These are phyloP conservation scores for Doryteuthis pealeii DNA, from an alignment of 1,140 invertebrate genomes.

Conservation along the genomic window DNA sequence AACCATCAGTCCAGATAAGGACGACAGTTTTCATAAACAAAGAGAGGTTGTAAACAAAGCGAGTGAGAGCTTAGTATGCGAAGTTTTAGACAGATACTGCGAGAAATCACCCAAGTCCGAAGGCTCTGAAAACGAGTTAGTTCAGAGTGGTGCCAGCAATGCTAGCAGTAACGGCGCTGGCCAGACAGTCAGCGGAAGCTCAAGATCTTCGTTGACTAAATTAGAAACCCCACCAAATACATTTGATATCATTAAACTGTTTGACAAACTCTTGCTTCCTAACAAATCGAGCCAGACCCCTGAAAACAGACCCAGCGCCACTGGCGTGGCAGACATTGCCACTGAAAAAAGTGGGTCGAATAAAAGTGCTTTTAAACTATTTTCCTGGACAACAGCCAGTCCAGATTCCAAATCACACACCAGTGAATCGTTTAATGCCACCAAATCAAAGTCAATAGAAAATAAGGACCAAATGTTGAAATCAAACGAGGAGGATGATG, in stretches of 20 bases:
- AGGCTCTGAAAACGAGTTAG: background rate
- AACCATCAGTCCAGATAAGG: too few relatives aligned
- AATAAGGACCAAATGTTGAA: too few relatives aligned
- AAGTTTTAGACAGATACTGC: background rate
- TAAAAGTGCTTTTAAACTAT: constrained; percentile 3
- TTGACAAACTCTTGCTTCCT: constrained; percentile 30
- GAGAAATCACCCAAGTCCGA: background rate
- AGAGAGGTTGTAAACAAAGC: background rate
- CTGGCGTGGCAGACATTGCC: too few relatives aligned
- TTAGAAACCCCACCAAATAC: constrained; percentile 11
- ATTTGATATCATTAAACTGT: constrained; percentile 30
- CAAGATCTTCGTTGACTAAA: background rate
- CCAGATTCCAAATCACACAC: too few relatives aligned
- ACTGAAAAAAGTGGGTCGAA: background rate
- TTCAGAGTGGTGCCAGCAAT: background rate
- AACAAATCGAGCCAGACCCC: background rate
- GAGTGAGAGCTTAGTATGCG: background rate
- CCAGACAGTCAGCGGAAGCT: background rate
- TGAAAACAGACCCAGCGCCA: background rate
- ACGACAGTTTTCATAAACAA: background rate
- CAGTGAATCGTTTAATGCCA: too few relatives aligned
- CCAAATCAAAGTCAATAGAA: too few relatives aligned
- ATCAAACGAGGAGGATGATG: too few relatives aligned
- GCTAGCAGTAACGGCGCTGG: constrained; percentile 1
- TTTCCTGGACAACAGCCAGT: background rate